Evolutionary conservation across 2,888 invertebrate species (phyloP), one percentile per base, ranked within the genome.

Genomic region (Antheraea assamensis): DNA sequence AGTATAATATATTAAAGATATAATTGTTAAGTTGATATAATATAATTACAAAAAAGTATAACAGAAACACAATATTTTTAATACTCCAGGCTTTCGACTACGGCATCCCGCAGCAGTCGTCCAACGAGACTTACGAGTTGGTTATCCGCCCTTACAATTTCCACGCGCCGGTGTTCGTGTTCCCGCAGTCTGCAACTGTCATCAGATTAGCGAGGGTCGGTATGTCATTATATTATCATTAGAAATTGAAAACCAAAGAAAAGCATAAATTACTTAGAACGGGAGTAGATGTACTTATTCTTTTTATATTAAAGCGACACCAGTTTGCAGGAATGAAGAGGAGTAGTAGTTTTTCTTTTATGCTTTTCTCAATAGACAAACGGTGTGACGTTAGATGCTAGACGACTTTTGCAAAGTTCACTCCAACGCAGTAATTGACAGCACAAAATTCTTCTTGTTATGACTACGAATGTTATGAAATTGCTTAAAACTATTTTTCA

Each of bases 91-190:
- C 95, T 0, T 92, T 84, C 77, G 96, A 96, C 88, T 92, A 94
- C 78, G 96, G 96, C 35, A 79, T 85, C 0, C 91, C 93, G 24
- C 91, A 83, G 42, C 85, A 87, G 78, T 79, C 80, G 0, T 91
- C 92, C 0, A 83, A 87, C 49, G 89, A 92, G 76, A 87, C 81
- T 5, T 96, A 95, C 84, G 81, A 90, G 72, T 80, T 96, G 71
- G 83, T 85, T 75, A 85, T 96, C 42, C 86, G 84, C 0, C 96
- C 96, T 0, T 95, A 90, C 86, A 96, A 96, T 88, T 96, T 95
- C 86, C 87, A 95, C 77, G 80, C 83, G 2, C 96, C 96, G 0
- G 83, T 81, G 70, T 96, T 96, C 77, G 84, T 90, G 47, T 95
- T 93, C 81, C 96, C 96, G 0, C 31, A 64, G 2, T 73, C 83